Evolutionary conservation across 1,140 invertebrate genomes (phyloP), one percentile per base, ranked within the genome.

Genomic region (Dinothrombium tinctorium): DNA sequence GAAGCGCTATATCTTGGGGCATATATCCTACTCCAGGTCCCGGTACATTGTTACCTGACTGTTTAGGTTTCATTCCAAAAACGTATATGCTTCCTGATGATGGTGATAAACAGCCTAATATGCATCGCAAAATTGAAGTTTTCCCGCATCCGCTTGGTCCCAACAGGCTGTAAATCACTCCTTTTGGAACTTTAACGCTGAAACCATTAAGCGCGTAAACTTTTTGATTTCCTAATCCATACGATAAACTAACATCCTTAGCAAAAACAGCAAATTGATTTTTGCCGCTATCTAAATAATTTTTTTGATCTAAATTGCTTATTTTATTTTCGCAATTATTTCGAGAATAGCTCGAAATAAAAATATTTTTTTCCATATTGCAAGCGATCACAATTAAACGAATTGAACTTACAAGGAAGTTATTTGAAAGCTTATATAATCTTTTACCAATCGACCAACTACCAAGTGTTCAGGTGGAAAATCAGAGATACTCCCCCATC

Each of bases 1-100:
- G 90, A 0, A 94, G 62, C 0, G 84, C 84, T 19, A 86, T 80
- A 59, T 92, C 86, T 57, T 63, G 61, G 22, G 78, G 78, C 78
- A 83, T 83, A 50, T 78, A 82, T 8, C 65, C 65, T 24, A 65
- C 78, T 11, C 79, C 65, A 53, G 77, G 79, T 9, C 82, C 82
- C 1, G 82, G 82, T 3, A 86, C 48, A 8, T n/a, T n/a, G 28
- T 4, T n/a, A 14, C 40, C 40, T 4, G 41, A 23, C 15, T 78
- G 1, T 8, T 25, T 39, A 15, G 43, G 43, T 17, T 28, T 21
- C 14, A 40, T 12, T 6, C 43, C 45, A n/a, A 46, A 46, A 3
- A 47, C 43, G 11, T 22, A 25, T 14, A 47, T 37, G 6, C 12
- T 22, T 11, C 45, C 45, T 22, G 4, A 17, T 12, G 24, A 14